phyloP scores from a whole-genome alignment of 2,113 vertebrate genomes.

The Gorsachius goisagi region DNA sequence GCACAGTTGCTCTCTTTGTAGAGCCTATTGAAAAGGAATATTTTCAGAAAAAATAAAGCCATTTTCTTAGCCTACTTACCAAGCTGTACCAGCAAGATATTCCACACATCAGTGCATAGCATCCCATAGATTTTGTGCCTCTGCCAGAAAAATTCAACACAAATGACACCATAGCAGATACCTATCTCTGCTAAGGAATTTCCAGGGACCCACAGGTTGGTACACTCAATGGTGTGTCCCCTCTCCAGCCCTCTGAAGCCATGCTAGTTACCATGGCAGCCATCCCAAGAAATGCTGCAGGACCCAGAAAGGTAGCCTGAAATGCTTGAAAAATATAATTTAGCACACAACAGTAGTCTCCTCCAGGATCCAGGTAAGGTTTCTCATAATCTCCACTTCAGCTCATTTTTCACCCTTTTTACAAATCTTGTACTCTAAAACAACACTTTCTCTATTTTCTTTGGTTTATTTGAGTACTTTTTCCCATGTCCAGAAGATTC shows the following conservation, averaged over 20 bases:
- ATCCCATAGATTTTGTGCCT: not conserved
- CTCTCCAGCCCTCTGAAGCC: not conserved
- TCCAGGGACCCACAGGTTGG: not conserved
- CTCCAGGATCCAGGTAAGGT: not conserved
- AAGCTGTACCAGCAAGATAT: not conserved
- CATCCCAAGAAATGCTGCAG: not conserved
- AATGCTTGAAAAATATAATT: not conserved
- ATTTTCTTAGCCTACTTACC: not conserved
- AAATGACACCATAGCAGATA: rapidly evolving
- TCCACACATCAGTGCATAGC: not conserved
- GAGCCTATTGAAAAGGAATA: not conserved
- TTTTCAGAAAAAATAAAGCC: not conserved
- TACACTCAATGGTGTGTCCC: not conserved
- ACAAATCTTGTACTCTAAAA: not conserved
- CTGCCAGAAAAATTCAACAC: not conserved
- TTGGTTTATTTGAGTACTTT: not conserved
- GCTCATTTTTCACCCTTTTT: not conserved
- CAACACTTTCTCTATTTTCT: not conserved
- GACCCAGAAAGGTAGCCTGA: not conserved
- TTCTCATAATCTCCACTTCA: not conserved
- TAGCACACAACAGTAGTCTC: not conserved
- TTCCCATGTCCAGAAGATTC: not conserved
- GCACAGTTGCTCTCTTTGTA: not conserved
- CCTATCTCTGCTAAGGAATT: not conserved
- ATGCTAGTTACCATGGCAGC: not conserved